A percentile compares a stretch with the other conserved stretches of the same genome.
phyloP scores from a whole-genome alignment of 2,113 vertebrate species.

The Hydrolagus affinis region DNA sequence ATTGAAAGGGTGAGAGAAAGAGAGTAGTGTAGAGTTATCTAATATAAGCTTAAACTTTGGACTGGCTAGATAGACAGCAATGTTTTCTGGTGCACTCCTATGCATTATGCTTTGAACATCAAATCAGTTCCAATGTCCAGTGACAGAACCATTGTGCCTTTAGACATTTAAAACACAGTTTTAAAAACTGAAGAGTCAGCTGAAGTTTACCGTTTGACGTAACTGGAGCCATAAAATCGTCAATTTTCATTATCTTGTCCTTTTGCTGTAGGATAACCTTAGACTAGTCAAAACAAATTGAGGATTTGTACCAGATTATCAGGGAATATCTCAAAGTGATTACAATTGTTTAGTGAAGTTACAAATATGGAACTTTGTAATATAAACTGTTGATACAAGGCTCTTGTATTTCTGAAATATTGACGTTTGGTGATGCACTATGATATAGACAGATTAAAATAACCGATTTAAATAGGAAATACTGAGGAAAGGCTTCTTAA shows the following conservation, averaged over 20 bases:
- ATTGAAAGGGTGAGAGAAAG: too few relatives aligned
- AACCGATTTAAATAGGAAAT: not conserved
- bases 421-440: slow-evolving; percentile 15
- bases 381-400: not conserved
- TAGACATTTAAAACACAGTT: not conserved
- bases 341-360: not conserved
- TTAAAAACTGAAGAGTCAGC: not conserved
- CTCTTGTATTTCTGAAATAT: not conserved
- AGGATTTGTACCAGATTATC: not conserved
- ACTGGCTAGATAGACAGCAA: too few relatives aligned
- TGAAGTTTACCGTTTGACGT: not conserved
- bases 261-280: slow-evolving; percentile 18
- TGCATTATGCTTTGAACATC: not conserved
- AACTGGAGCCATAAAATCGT: slow-evolving; percentile 16
- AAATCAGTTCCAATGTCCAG: not conserved
- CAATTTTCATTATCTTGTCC: slow-evolving; percentile 24
- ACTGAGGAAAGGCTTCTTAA: slow-evolving; percentile 20
- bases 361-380: not conserved
- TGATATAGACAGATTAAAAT: slow-evolving; percentile 30
- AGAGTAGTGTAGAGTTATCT: too few relatives aligned
- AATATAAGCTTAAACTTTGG: too few relatives aligned
- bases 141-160: not conserved
- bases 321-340: slow-evolving; percentile 22
- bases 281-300: slow-evolving; percentile 19
- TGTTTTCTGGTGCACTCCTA: too few relatives aligned